Base-by-base conservation (phyloP, 2,888 invertebrate genomes). In the Ceriagrion tenellum region DNA sequence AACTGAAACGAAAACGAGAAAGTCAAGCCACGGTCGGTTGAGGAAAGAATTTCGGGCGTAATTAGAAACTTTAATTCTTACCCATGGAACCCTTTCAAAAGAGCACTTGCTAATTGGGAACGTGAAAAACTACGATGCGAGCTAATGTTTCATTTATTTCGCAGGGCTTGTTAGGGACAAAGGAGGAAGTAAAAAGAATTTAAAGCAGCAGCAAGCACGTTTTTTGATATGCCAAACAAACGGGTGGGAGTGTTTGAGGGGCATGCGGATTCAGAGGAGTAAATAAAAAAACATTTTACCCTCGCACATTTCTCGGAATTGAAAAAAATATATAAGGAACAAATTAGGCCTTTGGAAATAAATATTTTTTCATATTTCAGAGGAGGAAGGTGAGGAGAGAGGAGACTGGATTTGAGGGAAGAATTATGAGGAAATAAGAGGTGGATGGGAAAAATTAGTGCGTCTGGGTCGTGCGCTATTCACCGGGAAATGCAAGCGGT, bases 281-380 rank as follows among this genome's bases (percentile, higher is more conserved):
- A 69, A 69, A 69, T 4, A 69, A 20, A n/a, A n/a, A n/a, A n/a
- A 69, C 6, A 20, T 56, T 59, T 59, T 59, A 59, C 10, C 12
- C 59, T n/a, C n/a, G 69, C 69, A 69, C 69, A n/a, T 69, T 69
- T 69, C n/a, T 69, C 69, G 69, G 69, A 69, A 69, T n/a, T 69
- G 10, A 69, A 69, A 69, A 69, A 69, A 69, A 69, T 10, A 59
- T 59, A n/a, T 2, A 69, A 69, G 69, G n/a, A n/a, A 26, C n/a
- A n/a, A 69, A 69, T 69, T 69, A 69, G 69, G 69, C 69, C 30
- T 91, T 91, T 90, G 90, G 90, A 30, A 90, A 30, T 90, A 59
- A 30, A 56, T 16, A 35, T 91, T 59, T 59, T 59, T 59, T 59
- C 12, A 20, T 18, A 6, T 2, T 18, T 35, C 59, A 40, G 30